Evolutionary conservation across 2,797 vertebrate species (phyloP).

Genomic region (Chelon labrosus): DNA sequence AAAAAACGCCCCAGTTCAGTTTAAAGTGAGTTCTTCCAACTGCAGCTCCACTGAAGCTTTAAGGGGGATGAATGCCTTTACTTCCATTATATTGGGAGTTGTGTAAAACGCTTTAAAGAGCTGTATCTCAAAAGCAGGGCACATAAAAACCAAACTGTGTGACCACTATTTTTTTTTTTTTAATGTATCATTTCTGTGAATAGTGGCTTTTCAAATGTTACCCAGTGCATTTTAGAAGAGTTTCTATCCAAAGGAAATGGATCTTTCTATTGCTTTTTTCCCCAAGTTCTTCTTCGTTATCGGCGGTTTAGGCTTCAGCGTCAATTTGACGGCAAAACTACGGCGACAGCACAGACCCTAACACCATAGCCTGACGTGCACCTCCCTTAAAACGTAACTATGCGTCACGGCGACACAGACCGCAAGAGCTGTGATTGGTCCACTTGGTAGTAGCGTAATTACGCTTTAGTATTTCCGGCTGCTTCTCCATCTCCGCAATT

Average conservation of each 20-base stretch:
- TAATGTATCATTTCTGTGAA: conserved; percentile 4
- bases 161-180: background rate
- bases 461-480: too few relatives aligned
- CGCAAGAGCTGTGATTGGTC: too few relatives aligned
- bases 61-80: background rate
- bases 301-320: too few relatives aligned
- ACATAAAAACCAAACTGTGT: background rate
- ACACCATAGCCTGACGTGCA: too few relatives aligned
- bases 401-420: too few relatives aligned
- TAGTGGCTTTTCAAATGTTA: conserved; percentile 30
- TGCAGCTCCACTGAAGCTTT: background rate
- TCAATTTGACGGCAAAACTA: too few relatives aligned
- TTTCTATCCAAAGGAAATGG: background rate
- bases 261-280: conserved; percentile 10
- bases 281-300: too few relatives aligned
- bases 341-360: too few relatives aligned
- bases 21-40: background rate
- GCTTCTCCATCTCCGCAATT: too few relatives aligned
- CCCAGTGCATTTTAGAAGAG: background rate
- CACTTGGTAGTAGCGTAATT: too few relatives aligned
- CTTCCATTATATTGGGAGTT: background rate
- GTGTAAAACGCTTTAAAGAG: background rate
- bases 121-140: background rate
- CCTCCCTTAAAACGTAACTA: too few relatives aligned
- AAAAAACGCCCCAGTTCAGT: background rate